A percentile compares a stretch with the other conserved stretches of the same genome.
Conservation (phyloP, 1,140 invertebrate genomes). For the Heliconius melpomene region DNA sequence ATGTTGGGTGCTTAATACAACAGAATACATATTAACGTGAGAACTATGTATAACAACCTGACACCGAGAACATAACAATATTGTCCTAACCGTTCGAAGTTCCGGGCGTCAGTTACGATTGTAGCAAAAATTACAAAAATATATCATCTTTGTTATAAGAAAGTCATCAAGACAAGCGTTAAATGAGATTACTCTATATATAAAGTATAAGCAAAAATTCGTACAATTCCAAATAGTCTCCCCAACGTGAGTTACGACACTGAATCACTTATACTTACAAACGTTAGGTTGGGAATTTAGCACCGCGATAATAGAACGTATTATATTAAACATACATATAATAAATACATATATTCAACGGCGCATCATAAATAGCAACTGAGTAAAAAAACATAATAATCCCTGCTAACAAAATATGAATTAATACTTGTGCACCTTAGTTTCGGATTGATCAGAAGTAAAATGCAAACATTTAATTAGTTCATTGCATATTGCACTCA, state of each 20-base stretch:
- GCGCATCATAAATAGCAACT: constrained; percentile 52
- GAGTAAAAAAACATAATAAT: constrained; percentile 51
- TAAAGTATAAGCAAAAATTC: constrained; percentile 33
- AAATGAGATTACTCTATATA: constrained; percentile 42
- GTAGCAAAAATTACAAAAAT: constrained; percentile 42
- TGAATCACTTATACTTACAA: constrained; percentile 63
- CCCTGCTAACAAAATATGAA: constrained; percentile 45
- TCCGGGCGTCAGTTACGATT: constrained; percentile 29
- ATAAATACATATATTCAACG: constrained; percentile 53
- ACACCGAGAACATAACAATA: constrained; percentile 16
- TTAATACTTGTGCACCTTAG: constrained; percentile 64
- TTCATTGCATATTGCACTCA: not conserved
- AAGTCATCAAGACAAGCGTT: constrained; percentile 32
- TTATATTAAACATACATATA: constrained; percentile 54
- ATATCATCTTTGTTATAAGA: constrained; percentile 34
- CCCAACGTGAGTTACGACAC: constrained; percentile 36
- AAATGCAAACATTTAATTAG: constrained; percentile 16
- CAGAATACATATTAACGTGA: constrained; percentile 16
- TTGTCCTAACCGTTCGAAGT: not conserved
- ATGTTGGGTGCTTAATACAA: constrained; percentile 22
- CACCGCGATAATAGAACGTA: constrained; percentile 72
- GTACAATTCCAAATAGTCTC: constrained; percentile 31
- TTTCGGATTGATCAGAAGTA: constrained; percentile 20
- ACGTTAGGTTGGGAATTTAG: constrained; percentile 66
- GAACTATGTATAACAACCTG: constrained; percentile 16